Base-by-base conservation (phyloP, 2,888 invertebrate genomes). In the Lepidochrysops patricia region DNA sequence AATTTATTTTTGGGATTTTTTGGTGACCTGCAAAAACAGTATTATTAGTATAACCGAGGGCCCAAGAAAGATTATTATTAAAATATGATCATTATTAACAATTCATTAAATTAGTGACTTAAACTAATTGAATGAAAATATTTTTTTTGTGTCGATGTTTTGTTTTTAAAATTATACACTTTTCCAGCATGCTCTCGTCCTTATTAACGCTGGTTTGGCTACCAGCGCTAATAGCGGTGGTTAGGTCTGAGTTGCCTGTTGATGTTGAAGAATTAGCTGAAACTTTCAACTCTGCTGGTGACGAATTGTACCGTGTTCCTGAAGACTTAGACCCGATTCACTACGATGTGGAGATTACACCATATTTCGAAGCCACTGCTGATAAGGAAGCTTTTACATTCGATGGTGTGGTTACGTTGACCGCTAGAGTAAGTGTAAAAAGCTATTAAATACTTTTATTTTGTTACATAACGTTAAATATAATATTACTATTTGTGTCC, bases 331-430 rank as follows among this genome's bases (percentile, higher is more conserved):
- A 78, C 19, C 93, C 93, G 0, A 73, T 73, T 1, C 79, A 80
- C 35, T 93, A 91, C 66, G 79, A 88, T 4, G 75, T 93, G 0
- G 81, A 86, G 62, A 73, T 94, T 13, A 84, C 79, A 0, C 92
- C 92, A 0, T 87, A 90, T 63, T 84, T 92, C 19, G 77, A 84
- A 62, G 77, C 73, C 12, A 76, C 75, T 37, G 69, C 54, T 4
- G 64, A 67, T 7, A 79, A 76, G 19, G 74, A 73, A 26, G 74
- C 75, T 0, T 91, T 90, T 66, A 81, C 77, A 5, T 91, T 91
- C 65, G 76, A 81, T 58, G 92, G 92, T 5, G 65, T 63, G 25
- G 86, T 90, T 0, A 76, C 70, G 5, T 82, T 92, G 26, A 69
- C 63, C 35, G 61, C 88, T 4, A 72, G 64, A 67, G 88, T 87